Conservation (phyloP, 2,888 invertebrate species). For the Drosophila maculinotata region DNA sequence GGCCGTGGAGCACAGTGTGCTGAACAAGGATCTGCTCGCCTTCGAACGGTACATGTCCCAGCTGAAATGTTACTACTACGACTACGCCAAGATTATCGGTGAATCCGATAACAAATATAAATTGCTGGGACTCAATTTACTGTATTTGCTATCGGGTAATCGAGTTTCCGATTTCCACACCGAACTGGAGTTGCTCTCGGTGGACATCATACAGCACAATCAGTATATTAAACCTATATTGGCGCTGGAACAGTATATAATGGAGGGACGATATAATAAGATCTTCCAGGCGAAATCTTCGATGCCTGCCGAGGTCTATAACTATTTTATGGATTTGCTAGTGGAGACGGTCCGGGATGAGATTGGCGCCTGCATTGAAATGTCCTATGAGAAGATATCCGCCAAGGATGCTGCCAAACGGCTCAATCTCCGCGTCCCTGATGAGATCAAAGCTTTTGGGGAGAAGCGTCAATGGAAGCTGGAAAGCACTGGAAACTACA, state of each 20-base stretch:
- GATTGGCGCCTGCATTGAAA: conserved; percentile 98
- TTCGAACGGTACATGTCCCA: conserved; percentile 99
- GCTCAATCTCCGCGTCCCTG: conserved; percentile 92
- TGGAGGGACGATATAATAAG: conserved; percentile 99
- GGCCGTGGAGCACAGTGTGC: conserved; percentile 98
- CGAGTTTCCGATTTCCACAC: conserved; percentile 99
- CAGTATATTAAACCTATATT: conserved; percentile 97
- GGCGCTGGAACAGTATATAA: conserved; percentile 98
- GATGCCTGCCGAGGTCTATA: conserved; percentile 98
- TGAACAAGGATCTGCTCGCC: conserved; percentile 95
- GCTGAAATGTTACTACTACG: conserved; percentile 98
- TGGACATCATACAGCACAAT: conserved; percentile 95
- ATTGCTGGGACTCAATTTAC: conserved; percentile 95
- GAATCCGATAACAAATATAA: conserved; percentile 98
- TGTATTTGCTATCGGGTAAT: conserved; percentile 97
- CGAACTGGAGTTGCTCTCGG: conserved; percentile 96
- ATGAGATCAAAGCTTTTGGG: conserved; percentile 92
- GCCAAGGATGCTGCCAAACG: conserved; percentile 94
- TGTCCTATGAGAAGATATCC: conserved; percentile 96
- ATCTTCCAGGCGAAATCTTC: conserved; percentile 96
- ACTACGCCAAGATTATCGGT: conserved; percentile 89
- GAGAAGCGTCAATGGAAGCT: conserved; percentile 94
- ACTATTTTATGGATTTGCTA: conserved; percentile 98
- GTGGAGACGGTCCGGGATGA: conserved; percentile 98
- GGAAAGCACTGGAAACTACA: conserved; percentile 91